phyloP scores from a whole-genome alignment of 2,888 invertebrate genomes.

The Notodonta ziczac region DNA sequence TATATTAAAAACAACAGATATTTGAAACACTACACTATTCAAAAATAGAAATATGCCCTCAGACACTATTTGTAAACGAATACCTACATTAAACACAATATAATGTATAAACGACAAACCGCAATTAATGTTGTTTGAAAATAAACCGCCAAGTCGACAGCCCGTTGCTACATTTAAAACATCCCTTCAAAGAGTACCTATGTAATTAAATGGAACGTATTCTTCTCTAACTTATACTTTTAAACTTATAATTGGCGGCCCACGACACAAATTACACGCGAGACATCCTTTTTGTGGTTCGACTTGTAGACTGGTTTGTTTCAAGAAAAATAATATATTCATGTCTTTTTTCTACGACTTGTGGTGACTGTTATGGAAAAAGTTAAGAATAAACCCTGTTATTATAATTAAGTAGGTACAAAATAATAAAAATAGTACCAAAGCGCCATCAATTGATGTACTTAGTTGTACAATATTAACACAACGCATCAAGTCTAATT shows the following conservation, averaged over 20 bases:
- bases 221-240: conserved; percentile 60
- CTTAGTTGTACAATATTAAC: too few relatives aligned
- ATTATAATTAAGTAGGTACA: too few relatives aligned
- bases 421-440: too few relatives aligned
- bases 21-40: too few relatives aligned
- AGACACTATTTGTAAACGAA: not conserved
- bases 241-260: conserved; percentile 65
- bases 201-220: conserved; percentile 59
- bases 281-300: conserved; percentile 48
- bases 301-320: not conserved
- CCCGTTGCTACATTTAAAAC: conserved; percentile 55
- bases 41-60: too few relatives aligned
- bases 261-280: conserved; percentile 55
- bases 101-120: conserved; percentile 30
- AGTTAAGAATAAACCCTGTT: too few relatives aligned
- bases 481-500: too few relatives aligned
- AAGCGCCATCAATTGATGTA: too few relatives aligned
- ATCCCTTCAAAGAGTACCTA: conserved; percentile 55
- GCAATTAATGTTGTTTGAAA: conserved; percentile 42
- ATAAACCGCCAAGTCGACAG: conserved; percentile 43
- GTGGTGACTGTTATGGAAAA: too few relatives aligned
- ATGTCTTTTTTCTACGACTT: too few relatives aligned
- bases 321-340: not conserved
- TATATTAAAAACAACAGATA: too few relatives aligned
- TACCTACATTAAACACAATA: not conserved